Conservation (phyloP, 1,140 invertebrate species). For the Caenorhabditis inopinata region DNA sequence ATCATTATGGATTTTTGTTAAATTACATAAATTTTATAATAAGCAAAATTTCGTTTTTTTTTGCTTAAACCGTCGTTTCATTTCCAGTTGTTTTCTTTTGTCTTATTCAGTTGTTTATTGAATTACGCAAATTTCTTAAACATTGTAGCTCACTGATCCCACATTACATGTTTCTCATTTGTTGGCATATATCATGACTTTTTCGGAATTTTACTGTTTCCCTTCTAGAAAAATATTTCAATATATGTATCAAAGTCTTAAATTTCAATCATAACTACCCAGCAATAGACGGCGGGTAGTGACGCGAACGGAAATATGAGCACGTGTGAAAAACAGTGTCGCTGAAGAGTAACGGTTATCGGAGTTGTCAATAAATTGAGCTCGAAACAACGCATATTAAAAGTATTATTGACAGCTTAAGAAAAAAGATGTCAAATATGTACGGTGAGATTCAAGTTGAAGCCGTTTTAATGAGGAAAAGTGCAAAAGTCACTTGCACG, state of each 20-base stretch:
- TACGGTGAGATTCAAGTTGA: neutral
- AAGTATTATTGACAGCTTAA: too few species aligned
- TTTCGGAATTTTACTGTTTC: too few species aligned
- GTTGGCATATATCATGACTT: conserved; percentile 22
- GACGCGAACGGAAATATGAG: neutral
- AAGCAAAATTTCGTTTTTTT: too few species aligned
- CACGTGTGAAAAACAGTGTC: neutral
- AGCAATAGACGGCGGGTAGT: too few species aligned
- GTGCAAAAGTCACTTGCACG: neutral
- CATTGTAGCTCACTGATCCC: neutral
- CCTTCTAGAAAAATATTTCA: too few species aligned
- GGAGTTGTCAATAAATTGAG: too few species aligned
- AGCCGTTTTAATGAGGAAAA: neutral
- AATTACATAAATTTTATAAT: neutral
- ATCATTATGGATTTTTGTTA: conserved; percentile 11
- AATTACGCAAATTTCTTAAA: neutral
- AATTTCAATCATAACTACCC: too few species aligned
- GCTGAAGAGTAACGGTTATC: too few species aligned
- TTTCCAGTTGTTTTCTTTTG: neutral
- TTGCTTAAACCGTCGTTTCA: neutral
- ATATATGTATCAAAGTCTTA: too few species aligned
- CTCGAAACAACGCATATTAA: too few species aligned
- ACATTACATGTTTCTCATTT: neutral
- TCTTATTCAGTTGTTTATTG: neutral
- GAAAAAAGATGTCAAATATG: neutral